Percentiles rank a stretch among this genome's conserved stretches.
Conservation (phyloP, 1,140 invertebrate species). For the Drosophila pectinifera region DNA sequence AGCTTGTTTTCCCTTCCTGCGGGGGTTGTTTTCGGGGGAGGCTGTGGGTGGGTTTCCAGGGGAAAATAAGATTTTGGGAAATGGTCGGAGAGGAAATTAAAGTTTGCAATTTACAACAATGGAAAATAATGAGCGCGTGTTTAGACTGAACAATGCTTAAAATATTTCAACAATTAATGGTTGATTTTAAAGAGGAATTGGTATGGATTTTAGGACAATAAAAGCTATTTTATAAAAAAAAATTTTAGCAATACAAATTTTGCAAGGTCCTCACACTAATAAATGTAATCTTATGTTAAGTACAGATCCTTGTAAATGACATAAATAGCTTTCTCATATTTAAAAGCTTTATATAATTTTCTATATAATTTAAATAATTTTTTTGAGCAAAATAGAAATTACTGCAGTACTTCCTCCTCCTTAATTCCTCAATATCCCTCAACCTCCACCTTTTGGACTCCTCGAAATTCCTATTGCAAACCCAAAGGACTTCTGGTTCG, state of each 20-base stretch:
- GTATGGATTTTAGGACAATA: not conserved
- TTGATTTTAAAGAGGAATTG: not conserved
- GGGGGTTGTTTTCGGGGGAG: constrained; percentile 33
- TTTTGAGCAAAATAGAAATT: not conserved
- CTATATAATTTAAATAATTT: not conserved
- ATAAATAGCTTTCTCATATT: not conserved
- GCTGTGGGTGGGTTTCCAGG: constrained; percentile 20
- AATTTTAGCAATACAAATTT: no score
- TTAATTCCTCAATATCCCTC: not conserved
- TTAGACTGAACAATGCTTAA: not conserved
- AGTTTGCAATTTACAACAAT: constrained; percentile 14
- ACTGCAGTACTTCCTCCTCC: not conserved
- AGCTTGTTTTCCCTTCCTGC: constrained; percentile 1
- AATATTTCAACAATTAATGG: not conserved
- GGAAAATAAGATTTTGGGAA: constrained; percentile 22
- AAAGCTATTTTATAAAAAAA: no score
- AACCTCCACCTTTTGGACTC: not conserved
- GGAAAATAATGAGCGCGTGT: constrained; percentile 2
- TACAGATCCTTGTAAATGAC: not conserved
- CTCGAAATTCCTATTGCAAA: constrained; percentile 4
- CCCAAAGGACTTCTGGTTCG: not conserved
- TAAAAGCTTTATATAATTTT: not conserved
- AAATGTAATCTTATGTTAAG: no score
- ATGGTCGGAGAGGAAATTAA: constrained; percentile 1
- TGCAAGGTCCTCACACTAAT: not conserved